Conservation (phyloP, 2,888 invertebrate species). For the Notodonta ziczac region DNA sequence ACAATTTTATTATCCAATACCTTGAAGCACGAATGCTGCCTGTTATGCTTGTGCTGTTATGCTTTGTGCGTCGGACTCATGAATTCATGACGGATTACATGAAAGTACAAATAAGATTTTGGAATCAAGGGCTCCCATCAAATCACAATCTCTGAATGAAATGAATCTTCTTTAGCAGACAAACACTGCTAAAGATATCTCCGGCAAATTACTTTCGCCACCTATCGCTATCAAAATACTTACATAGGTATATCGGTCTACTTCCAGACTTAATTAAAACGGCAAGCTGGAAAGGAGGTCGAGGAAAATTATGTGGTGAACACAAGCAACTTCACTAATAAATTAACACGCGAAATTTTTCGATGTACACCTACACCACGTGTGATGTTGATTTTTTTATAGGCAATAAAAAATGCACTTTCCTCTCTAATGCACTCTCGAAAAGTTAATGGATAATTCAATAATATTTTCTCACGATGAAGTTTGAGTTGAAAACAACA, state of each 20-base stretch:
- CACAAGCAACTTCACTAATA: conserved; percentile 30
- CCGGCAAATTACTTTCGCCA: conserved; percentile 13
- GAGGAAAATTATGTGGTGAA: conserved; percentile 28
- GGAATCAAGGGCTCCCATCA: no score
- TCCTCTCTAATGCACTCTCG: not conserved
- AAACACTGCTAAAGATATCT: conserved; percentile 2
- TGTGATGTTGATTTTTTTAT: not conserved
- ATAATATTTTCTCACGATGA: no score
- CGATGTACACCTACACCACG: conserved; percentile 15
- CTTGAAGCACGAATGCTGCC: no score
- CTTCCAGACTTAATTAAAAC: conserved; percentile 48
- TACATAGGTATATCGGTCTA: conserved; percentile 32
- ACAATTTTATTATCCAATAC: not conserved
- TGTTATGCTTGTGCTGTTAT: no score
- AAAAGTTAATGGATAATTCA: no score
- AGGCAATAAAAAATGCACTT: not conserved
- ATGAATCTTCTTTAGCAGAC: not conserved
- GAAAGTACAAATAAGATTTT: no score
- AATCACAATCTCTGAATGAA: not conserved
- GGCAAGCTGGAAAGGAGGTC: conserved; percentile 44
- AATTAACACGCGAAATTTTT: conserved; percentile 21
- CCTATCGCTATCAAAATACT: conserved; percentile 28
- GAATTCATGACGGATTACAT: no score
- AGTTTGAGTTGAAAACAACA: no score
- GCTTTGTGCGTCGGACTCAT: no score